Conservation (phyloP, 2,113 vertebrate species). For the Lepidothrix coronata region DNA sequence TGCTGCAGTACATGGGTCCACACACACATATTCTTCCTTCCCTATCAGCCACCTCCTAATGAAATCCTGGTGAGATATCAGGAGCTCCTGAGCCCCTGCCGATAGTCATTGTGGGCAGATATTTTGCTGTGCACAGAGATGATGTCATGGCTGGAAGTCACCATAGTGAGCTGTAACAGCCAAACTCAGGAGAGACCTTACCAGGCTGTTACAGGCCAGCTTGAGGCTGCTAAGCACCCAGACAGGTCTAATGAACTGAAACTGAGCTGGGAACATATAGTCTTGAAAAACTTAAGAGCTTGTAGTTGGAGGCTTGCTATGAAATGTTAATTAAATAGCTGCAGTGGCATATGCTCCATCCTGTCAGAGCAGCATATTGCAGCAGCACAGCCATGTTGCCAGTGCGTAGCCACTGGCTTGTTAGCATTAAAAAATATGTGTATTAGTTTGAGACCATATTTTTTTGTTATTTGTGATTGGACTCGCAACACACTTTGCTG, state of each 20-base stretch:
- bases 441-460: neutral
- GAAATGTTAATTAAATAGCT: slow-evolving; percentile 47
- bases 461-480: neutral
- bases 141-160: neutral
- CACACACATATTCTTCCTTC: neutral
- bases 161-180: neutral
- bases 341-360: neutral
- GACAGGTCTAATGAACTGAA: slow-evolving; percentile 41
- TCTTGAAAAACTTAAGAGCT: slow-evolving; percentile 27
- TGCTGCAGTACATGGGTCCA: neutral
- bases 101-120: neutral
- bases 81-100: slow-evolving; percentile 4
- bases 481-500: neutral
- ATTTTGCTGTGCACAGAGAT: neutral
- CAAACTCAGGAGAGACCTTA: neutral
- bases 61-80: neutral
- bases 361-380: neutral
- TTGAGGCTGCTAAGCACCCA: neutral
- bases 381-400: neutral
- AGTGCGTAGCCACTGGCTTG: neutral
- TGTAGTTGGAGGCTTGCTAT: neutral
- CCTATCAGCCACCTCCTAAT: neutral
- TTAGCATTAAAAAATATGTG: neutral
- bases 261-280: neutral
- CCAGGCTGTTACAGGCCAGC: neutral